phyloP scores from a whole-genome alignment of 2,888 invertebrate species.

The Allacma fusca region DNA sequence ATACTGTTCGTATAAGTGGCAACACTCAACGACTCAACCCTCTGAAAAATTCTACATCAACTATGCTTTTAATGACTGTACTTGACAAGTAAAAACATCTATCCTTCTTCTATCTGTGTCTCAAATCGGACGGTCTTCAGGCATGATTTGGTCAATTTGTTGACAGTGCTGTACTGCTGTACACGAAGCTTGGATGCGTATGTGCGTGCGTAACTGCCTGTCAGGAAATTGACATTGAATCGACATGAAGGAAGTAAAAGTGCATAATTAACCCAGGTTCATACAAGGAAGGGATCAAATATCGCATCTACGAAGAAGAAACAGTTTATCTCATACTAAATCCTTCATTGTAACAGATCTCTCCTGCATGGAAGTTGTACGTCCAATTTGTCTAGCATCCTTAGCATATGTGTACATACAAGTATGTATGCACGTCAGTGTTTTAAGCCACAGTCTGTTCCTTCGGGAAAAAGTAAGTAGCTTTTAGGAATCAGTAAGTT shows the following conservation, averaged over 20 bases:
- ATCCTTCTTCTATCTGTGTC: neutral
- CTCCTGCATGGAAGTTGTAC: neutral
- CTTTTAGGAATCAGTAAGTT: too few relatives aligned
- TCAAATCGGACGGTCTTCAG: neutral
- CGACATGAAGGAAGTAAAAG: slow-evolving; percentile 23
- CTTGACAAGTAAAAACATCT: neutral
- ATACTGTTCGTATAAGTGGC: too few relatives aligned
- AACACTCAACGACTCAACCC: too few relatives aligned
- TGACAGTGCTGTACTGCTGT: neutral
- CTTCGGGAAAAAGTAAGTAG: too few relatives aligned
- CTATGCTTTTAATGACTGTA: too few relatives aligned
- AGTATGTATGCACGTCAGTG: too few relatives aligned
- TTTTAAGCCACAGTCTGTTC: too few relatives aligned
- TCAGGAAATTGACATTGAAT: slow-evolving; percentile 18
- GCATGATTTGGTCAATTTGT: neutral
- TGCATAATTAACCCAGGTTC: slow-evolving; percentile 2
- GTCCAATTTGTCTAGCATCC: too few relatives aligned
- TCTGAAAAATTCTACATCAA: too few relatives aligned
- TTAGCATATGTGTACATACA: too few relatives aligned
- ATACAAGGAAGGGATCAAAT: slow-evolving; percentile 4
- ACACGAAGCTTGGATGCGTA: neutral
- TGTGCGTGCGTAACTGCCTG: slow-evolving; percentile 21
- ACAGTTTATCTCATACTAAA: neutral
- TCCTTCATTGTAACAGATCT: neutral
- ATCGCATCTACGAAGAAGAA: neutral